Percentiles rank a stretch among this genome's conserved stretches.
Evolutionary conservation across 2,797 vertebrate species (phyloP).

Genomic region (Pteropus rufus): DNA sequence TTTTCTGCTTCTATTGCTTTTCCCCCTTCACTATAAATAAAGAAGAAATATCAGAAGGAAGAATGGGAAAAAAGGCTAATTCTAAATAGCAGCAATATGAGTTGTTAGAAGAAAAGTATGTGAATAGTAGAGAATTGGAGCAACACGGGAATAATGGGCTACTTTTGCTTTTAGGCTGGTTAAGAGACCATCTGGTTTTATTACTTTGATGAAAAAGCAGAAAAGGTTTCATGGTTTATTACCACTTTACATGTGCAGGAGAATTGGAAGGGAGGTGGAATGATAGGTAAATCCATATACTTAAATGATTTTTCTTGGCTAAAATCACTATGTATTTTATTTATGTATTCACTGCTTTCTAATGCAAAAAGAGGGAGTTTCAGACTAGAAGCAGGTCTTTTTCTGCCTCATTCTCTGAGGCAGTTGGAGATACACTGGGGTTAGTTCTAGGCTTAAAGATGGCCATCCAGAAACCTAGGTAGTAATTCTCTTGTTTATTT

Average conservation of each 20-base stretch:
- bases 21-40: background rate
- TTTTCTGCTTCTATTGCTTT: background rate
- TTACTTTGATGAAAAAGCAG: background rate
- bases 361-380: background rate
- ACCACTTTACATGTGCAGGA: background rate
- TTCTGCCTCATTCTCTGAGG: background rate
- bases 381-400: background rate
- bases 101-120: background rate
- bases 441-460: background rate
- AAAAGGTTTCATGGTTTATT: background rate
- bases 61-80: background rate
- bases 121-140: background rate
- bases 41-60: background rate
- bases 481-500: background rate
- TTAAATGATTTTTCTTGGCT: background rate
- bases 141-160: background rate
- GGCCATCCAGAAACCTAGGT: background rate
- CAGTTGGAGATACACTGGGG: background rate
- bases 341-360: background rate
- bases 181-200: background rate
- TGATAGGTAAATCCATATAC: background rate
- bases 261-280: background rate
- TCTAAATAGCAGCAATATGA: background rate
- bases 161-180: background rate
- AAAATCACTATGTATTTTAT: background rate